Conservation (phyloP, 2,797 vertebrate genomes). For the Cottoperca gobio region DNA sequence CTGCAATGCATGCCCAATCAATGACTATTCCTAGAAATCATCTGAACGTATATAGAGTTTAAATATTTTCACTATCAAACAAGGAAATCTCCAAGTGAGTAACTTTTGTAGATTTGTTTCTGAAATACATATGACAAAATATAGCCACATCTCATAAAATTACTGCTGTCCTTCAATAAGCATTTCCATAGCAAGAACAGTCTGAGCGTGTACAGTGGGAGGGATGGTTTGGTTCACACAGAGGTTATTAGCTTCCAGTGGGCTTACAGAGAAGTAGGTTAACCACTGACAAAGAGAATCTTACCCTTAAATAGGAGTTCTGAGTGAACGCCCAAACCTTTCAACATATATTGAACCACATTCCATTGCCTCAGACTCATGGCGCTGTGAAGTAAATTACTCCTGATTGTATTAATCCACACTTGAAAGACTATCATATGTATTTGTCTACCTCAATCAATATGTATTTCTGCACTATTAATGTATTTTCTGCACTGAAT, state of each 20-base stretch:
- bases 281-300: too few species aligned
- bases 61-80: background rate
- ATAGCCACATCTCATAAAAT: constrained; percentile 15
- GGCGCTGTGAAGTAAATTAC: too few species aligned
- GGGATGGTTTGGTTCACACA: constrained; percentile 13
- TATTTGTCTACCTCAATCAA: too few species aligned
- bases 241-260: constrained; percentile 27
- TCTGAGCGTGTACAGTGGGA: constrained; percentile 12
- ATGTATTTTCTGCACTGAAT: too few species aligned
- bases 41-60: background rate
- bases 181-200: constrained; percentile 12
- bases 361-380: too few species aligned
- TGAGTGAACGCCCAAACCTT: too few species aligned
- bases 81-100: background rate
- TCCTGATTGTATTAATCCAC: too few species aligned
- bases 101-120: constrained; percentile 4
- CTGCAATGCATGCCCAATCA: background rate
- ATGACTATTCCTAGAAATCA: background rate
- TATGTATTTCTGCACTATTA: too few species aligned
- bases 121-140: constrained; percentile 10
- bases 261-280: constrained; percentile 4
- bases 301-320: too few species aligned
- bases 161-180: constrained; percentile 1
- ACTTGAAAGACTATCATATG: too few species aligned
- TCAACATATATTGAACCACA: too few species aligned